Evolutionary conservation across 2,888 invertebrate species (phyloP), one percentile per base, ranked within the genome.

Genomic region (Euplexia lucipara): DNA sequence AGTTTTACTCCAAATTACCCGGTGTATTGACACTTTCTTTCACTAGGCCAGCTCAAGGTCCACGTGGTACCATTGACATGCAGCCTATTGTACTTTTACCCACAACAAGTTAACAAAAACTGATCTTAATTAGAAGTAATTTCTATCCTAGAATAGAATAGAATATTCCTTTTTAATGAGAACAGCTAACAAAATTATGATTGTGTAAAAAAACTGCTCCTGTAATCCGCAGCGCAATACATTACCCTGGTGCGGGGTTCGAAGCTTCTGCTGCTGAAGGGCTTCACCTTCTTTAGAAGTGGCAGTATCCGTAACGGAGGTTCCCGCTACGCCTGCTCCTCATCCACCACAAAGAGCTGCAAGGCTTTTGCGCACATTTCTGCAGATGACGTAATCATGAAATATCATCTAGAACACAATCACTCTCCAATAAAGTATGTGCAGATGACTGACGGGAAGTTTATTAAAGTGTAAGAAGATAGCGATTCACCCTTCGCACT

Each of bases 251-350:
- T 51, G 0, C 61, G 76, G 16, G 90, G 89, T 0, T 41, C 77
- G 0, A 84, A 52, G 47, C 75, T 92, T 9, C 78, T 91, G 1
- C 53, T 87, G 12, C 65, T 86, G 12, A 70, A 87, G 30, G 83
- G 86, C 0, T 88, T 86, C 66, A 84, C 89, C 0, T 92, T 81
- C 75, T 88, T 67, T 39, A 88, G 71, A 56, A 84, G 83, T 47
- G 86, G 88, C 0, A 18, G 45, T 0, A 68, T 87, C 2, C 65
- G 86, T 2, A 69, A 76, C 7, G 85, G 86, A 3, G 91, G 90
- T 0, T 80, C 77, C 10, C 77, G 91, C n/a, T 91, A 83, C 61
- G 82, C 75, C 7, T 92, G 92, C 45, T 91, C 74, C 7, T 53
- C 37, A n/a, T 62, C 90, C 4, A 78, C 73, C 18, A 44, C 47